Conservation (phyloP, 1,140 invertebrate genomes). For the Contarinia nasturtii region DNA sequence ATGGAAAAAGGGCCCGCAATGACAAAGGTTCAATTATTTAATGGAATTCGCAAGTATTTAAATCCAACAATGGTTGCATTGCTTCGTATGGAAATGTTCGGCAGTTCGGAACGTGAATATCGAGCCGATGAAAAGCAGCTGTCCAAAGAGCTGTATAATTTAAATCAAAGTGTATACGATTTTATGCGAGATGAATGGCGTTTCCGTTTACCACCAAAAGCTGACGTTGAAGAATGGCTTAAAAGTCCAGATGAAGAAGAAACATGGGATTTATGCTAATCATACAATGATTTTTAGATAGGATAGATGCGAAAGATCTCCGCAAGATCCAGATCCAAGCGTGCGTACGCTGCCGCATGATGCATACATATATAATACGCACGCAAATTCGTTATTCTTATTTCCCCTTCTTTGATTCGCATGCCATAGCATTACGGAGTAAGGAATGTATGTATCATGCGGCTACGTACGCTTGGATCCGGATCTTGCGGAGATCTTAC, state of each 20-base stretch:
- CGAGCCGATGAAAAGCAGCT: slow-evolving; percentile 15
- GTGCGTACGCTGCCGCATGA: no score
- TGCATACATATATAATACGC: no score
- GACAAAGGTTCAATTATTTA: slow-evolving; percentile 16
- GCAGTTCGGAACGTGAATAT: slow-evolving; percentile 13
- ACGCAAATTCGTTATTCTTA: no score
- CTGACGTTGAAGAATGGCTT: slow-evolving; percentile 11
- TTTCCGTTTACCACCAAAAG: slow-evolving; percentile 13
- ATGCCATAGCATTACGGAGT: no score
- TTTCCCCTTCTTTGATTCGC: no score
- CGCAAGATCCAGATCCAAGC: no score
- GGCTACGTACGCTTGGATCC: no score
- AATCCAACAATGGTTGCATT: slow-evolving; percentile 15
- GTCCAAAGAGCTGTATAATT: slow-evolving; percentile 12
- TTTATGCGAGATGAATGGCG: slow-evolving; percentile 19
- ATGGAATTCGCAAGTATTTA: slow-evolving; percentile 17
- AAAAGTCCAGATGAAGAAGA: slow-evolving; percentile 2
- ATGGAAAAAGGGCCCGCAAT: neutral
- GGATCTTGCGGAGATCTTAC: no score
- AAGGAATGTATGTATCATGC: no score
- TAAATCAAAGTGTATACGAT: slow-evolving; percentile 14
- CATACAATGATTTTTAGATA: no score
- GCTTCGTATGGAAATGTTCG: slow-evolving; percentile 21
- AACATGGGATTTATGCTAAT: no score
- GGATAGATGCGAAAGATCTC: no score